Conservation (phyloP, 1,140 invertebrate genomes). For the Neuroterus valhalla region DNA sequence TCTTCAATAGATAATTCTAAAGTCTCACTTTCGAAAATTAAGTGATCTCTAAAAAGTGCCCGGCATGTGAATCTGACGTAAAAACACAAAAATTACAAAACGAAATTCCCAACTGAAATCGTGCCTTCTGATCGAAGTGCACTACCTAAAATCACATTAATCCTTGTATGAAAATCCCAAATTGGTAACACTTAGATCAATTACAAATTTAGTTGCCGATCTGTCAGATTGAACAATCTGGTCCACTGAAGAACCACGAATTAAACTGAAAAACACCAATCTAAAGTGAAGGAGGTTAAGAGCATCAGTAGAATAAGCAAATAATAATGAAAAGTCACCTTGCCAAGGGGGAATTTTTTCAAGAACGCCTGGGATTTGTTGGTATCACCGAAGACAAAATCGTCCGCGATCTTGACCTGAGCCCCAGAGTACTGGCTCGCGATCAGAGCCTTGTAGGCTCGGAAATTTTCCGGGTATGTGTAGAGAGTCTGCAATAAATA, state of each 20-base stretch:
- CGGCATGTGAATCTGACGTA: too few relatives aligned
- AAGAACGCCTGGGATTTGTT: slow-evolving; percentile 91
- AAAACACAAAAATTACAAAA: too few relatives aligned
- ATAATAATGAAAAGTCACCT: slow-evolving; percentile 79
- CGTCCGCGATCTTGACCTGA: slow-evolving; percentile 87
- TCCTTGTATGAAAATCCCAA: too few relatives aligned
- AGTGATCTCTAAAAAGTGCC: too few relatives aligned
- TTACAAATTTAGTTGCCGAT: slow-evolving; percentile 6
- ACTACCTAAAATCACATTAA: too few relatives aligned
- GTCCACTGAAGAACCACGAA: neutral
- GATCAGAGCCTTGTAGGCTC: slow-evolving; percentile 94
- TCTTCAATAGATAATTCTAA: too few relatives aligned
- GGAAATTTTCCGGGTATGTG: slow-evolving; percentile 97
- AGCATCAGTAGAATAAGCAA: neutral
- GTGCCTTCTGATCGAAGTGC: too few relatives aligned
- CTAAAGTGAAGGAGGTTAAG: neutral
- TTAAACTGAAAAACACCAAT: neutral
- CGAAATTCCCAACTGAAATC: too few relatives aligned
- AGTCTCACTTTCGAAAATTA: too few relatives aligned
- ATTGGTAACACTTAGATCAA: too few relatives aligned
- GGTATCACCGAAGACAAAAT: slow-evolving; percentile 95
- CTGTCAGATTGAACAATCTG: slow-evolving; percentile 1
- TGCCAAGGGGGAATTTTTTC: slow-evolving; percentile 95
- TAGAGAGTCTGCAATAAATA: slow-evolving; percentile 92
- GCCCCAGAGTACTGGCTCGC: slow-evolving; percentile 95